Evolutionary conservation across 2,113 vertebrate species (phyloP).

Genomic region (Propithecus coquereli): DNA sequence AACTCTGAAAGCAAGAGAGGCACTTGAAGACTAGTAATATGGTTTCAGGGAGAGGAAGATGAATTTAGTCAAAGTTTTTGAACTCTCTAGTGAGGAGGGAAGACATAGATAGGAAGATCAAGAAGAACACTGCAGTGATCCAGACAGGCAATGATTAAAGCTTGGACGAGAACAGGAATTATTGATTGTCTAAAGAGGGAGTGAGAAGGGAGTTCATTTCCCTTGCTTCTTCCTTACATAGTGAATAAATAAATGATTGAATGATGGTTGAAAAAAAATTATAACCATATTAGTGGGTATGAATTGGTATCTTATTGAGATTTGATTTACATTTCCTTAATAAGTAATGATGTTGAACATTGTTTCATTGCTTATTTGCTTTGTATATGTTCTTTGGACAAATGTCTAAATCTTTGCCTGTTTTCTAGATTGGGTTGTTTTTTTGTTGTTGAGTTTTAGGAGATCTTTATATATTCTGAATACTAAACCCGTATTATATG

Average conservation of each 20-base stretch:
- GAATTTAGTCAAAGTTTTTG: conserved; percentile 70
- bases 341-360: background rate
- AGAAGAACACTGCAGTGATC: conserved; percentile 63
- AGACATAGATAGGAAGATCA: conserved; percentile 57
- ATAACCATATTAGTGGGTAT: background rate
- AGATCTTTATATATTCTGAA: background rate
- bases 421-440: background rate
- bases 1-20: conserved; percentile 53
- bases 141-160: conserved; percentile 72
- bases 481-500: background rate
- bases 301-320: background rate
- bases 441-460: background rate
- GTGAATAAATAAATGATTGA: conserved; percentile 73
- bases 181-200: conserved; percentile 67
- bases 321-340: background rate
- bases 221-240: conserved; percentile 69
- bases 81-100: conserved; percentile 64
- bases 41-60: conserved; percentile 59
- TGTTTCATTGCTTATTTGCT: background rate
- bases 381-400: background rate
- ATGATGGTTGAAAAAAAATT: too few species aligned
- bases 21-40: conserved; percentile 49
- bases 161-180: conserved; percentile 58
- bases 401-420: background rate
- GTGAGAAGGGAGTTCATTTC: conserved; percentile 67